A percentile compares a stretch with the other conserved stretches of the same genome.
Evolutionary conservation across 1,140 invertebrate genomes (phyloP).

Genomic region (Nebria ingens): DNA sequence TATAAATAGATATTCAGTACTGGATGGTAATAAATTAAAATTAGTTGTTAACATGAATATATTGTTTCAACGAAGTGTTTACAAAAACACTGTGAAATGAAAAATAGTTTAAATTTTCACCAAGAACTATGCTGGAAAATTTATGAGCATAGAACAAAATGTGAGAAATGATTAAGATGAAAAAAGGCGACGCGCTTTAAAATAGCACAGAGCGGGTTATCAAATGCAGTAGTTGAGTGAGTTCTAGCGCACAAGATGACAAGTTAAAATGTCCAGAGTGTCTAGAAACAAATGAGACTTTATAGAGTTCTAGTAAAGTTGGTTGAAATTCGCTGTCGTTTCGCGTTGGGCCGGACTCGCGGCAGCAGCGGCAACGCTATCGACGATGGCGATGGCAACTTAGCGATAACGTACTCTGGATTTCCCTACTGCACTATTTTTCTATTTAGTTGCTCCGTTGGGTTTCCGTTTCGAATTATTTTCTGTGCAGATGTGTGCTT

Average conservation of each 20-base stretch:
- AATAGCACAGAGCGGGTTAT: constrained; percentile 1
- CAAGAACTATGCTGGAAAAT: no score
- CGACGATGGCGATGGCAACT: background rate
- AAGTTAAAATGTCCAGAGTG: constrained; percentile 2
- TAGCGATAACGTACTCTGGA: background rate
- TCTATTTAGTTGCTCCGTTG: constrained; percentile 7
- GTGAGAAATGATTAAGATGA: no score
- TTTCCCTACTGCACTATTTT: constrained; percentile 6
- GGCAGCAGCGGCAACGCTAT: background rate
- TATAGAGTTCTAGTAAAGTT: constrained; percentile 7
- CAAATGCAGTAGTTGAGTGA: constrained; percentile 6
- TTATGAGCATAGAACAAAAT: no score
- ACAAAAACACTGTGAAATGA: no score
- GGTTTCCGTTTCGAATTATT: constrained; percentile 8
- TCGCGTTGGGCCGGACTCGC: background rate
- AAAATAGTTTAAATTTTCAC: no score
- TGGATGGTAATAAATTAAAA: no score
- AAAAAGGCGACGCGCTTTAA: no score
- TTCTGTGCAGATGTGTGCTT: background rate
- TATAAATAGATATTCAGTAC: no score
- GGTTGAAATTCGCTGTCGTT: background rate
- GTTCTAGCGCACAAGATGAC: constrained; percentile 1
- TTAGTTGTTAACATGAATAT: no score
- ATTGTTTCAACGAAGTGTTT: no score
- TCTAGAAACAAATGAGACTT: constrained; percentile 1